Percentiles rank a stretch among this genome's conserved stretches.
Conservation (phyloP, 2,113 vertebrate genomes). For the Pterocles gutturalis region DNA sequence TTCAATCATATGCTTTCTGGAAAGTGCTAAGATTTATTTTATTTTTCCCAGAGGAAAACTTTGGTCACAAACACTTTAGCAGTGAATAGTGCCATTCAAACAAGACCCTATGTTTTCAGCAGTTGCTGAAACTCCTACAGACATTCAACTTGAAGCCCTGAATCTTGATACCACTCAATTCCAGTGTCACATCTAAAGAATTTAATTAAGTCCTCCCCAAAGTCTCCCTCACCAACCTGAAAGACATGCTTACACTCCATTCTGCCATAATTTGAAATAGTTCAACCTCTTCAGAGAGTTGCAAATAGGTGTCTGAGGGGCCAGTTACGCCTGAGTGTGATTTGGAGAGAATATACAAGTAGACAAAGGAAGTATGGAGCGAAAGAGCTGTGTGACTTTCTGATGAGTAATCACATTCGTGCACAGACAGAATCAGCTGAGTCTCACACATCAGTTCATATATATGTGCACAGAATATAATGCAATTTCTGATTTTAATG, state of each 20-base stretch:
- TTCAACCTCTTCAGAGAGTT: accelerated
- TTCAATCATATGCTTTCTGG: neutral
- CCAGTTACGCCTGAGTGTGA: neutral
- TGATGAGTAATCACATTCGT: neutral
- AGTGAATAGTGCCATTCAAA: neutral
- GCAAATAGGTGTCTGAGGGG: neutral
- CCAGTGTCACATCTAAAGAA: neutral
- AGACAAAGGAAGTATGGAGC: neutral
- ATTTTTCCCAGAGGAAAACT: neutral
- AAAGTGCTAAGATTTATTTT: neutral
- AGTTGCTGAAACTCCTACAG: neutral
- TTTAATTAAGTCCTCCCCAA: neutral
- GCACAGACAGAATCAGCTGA: neutral
- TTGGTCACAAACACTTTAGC: neutral
- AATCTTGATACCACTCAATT: neutral
- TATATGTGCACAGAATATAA: neutral
- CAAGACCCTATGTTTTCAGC: neutral
- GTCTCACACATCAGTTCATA: neutral
- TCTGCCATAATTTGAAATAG: neutral
- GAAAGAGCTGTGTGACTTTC: neutral
- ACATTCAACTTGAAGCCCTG: neutral
- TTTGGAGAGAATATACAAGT: neutral
- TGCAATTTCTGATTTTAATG: neutral
- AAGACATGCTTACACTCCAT: neutral
- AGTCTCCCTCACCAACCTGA: neutral